Evolutionary conservation across 2,888 invertebrate genomes (phyloP).

Genomic region (Smittia aterrima): DNA sequence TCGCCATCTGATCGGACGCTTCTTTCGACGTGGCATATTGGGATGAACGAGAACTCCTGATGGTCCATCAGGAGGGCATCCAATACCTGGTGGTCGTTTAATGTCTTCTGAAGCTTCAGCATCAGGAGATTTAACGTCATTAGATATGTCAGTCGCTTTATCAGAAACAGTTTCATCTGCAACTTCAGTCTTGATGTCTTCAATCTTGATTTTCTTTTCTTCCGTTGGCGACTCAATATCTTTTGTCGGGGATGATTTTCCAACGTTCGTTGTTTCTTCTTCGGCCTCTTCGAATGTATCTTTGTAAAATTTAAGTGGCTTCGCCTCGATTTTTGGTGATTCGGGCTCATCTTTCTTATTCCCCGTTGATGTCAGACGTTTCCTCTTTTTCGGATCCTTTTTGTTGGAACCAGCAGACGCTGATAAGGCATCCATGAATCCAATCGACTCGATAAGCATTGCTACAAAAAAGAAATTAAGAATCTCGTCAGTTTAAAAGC

Average conservation of each 20-base stretch:
- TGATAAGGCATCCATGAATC: slow-evolving; percentile 88
- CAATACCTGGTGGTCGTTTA: slow-evolving; percentile 50
- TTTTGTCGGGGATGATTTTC: slow-evolving; percentile 47
- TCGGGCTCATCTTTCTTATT: slow-evolving; percentile 50
- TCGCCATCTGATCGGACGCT: slow-evolving; percentile 79
- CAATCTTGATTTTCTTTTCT: slow-evolving; percentile 45
- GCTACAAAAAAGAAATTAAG: slow-evolving; percentile 59
- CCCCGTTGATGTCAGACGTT: slow-evolving; percentile 68
- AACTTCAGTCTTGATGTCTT: slow-evolving; percentile 46
- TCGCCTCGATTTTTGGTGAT: slow-evolving; percentile 48
- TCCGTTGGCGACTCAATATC: slow-evolving; percentile 37
- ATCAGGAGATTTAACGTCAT: slow-evolving; percentile 43
- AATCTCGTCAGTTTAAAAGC: slow-evolving; percentile 43
- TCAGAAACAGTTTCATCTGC: slow-evolving; percentile 47
- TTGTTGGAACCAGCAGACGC: slow-evolving; percentile 71
- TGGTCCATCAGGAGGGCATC: slow-evolving; percentile 60
- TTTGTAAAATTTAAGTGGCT: slow-evolving; percentile 82
- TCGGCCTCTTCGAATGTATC: slow-evolving; percentile 72
- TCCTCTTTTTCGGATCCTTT: slow-evolving; percentile 75
- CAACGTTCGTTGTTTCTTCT: slow-evolving; percentile 49
- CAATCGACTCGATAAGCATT: slow-evolving; percentile 82
- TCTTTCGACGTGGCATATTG: slow-evolving; percentile 66
- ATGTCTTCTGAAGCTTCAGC: slow-evolving; percentile 45
- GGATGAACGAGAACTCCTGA: slow-evolving; percentile 67
- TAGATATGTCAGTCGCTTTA: slow-evolving; percentile 46